Evolutionary conservation across 2,888 invertebrate genomes (phyloP).

Genomic region (Creontiades dilutus): DNA sequence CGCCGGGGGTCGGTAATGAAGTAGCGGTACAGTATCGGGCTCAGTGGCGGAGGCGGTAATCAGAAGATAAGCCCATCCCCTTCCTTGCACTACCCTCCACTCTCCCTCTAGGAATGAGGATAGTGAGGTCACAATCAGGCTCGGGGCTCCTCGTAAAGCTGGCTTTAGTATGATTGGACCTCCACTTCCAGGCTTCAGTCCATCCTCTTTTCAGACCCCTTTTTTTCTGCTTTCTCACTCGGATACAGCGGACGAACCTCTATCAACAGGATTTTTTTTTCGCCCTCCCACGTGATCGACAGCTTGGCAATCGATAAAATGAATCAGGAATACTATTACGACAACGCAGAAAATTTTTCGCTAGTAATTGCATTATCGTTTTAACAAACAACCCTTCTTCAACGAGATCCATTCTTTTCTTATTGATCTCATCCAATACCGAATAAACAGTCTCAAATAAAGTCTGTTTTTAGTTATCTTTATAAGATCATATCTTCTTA

Average conservation of each 20-base stretch:
- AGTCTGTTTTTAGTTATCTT: too few species aligned
- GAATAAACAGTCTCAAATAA: too few species aligned
- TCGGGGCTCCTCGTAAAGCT: constrained; percentile 63
- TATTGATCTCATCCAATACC: too few species aligned
- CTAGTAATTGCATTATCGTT: too few species aligned
- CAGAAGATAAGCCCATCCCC: constrained; percentile 60
- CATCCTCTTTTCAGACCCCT: background rate
- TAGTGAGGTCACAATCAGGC: constrained; percentile 64
- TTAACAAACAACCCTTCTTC: too few species aligned
- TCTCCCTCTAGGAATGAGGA: background rate
- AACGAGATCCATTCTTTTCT: too few species aligned
- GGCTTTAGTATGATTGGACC: constrained; percentile 69
- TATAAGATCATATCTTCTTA: too few species aligned
- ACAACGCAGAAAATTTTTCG: too few species aligned
- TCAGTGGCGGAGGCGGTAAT: constrained; percentile 54
- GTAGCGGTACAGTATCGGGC: background rate
- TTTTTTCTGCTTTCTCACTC: background rate
- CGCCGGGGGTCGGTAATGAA: background rate
- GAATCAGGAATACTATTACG: too few species aligned
- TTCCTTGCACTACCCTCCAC: constrained; percentile 37
- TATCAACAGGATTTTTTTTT: background rate
- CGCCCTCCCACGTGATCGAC: background rate
- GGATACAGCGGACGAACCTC: constrained; percentile 4
- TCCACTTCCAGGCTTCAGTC: constrained; percentile 30
- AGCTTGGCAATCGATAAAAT: background rate